Conservation (phyloP, 2,113 vertebrate genomes). For the Gadus chalcogrammus region DNA sequence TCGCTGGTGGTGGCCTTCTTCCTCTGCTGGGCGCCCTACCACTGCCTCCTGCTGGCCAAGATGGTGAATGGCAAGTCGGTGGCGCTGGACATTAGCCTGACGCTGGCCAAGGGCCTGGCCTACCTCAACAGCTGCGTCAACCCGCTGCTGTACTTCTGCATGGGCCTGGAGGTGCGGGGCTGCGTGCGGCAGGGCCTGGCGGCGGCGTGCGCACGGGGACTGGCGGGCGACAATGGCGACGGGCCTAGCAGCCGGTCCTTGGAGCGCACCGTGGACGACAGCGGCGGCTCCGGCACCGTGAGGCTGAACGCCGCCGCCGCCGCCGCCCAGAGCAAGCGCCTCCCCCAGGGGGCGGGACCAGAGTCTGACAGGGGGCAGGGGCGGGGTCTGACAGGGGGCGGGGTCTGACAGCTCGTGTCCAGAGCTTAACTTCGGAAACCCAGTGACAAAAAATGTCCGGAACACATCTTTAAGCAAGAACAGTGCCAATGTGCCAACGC, state of each 20-base stretch:
- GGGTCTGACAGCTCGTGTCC: no score
- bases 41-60: conserved; percentile 68
- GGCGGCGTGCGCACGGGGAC: conserved; percentile 50
- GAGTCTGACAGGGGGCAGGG: no score
- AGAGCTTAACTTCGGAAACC: no score
- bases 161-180: conserved; percentile 61
- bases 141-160: conserved; percentile 77
- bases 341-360: no score
- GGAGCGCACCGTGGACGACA: conserved; percentile 44
- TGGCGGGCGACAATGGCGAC: conserved; percentile 51
- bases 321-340: no score
- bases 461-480: no score
- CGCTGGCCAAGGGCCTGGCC: conserved; percentile 55
- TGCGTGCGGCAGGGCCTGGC: conserved; percentile 49
- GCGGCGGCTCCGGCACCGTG: not conserved
- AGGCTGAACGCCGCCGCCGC: not conserved
- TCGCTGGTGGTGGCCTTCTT: conserved; percentile 70
- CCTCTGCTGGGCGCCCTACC: conserved; percentile 77
- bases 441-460: no score
- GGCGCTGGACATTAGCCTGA: conserved; percentile 57
- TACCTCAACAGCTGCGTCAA: conserved; percentile 79
- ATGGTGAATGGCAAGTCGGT: conserved; percentile 58
- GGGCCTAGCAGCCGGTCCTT: conserved; percentile 33
- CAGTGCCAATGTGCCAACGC: no score
- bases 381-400: no score